phyloP scores from a whole-genome alignment of 2,797 vertebrate genomes.

The Hafferia zeledoni region DNA sequence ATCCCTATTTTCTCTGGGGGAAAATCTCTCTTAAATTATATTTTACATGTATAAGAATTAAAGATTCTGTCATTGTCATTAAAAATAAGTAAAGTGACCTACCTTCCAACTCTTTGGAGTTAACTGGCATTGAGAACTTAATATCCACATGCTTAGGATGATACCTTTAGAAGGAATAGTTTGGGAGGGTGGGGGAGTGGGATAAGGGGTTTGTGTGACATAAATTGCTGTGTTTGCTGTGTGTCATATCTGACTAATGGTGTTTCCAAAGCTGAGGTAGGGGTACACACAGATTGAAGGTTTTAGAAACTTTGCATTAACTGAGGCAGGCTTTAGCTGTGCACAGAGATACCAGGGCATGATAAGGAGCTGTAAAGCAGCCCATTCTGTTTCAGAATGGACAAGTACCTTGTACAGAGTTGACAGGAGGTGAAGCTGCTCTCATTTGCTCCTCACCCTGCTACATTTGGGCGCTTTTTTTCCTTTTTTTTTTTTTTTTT shows the following conservation, averaged over 20 bases:
- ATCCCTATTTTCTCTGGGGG: background rate
- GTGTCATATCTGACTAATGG: background rate
- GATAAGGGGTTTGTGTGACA: background rate
- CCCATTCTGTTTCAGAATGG: background rate
- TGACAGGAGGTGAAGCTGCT: background rate
- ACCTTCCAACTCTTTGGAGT: background rate
- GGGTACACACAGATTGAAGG: background rate
- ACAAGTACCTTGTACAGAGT: background rate
- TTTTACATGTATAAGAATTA: background rate
- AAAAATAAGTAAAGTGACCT: background rate
- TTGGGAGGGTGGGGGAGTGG: fast-evolving
- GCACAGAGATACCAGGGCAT: background rate
- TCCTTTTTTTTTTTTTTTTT: background rate
- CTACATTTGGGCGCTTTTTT: background rate
- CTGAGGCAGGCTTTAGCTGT: background rate
- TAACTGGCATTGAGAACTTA: background rate
- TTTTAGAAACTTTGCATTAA: background rate
- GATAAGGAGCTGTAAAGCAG: background rate
- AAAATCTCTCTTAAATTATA: background rate
- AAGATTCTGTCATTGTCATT: background rate
- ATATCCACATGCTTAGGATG: background rate
- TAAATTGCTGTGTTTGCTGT: background rate
- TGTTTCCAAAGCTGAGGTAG: background rate
- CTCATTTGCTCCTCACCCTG: background rate
- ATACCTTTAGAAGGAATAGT: background rate